Base-by-base conservation (phyloP, 2,113 vertebrate genomes). In the Rhizomys pruinosus region DNA sequence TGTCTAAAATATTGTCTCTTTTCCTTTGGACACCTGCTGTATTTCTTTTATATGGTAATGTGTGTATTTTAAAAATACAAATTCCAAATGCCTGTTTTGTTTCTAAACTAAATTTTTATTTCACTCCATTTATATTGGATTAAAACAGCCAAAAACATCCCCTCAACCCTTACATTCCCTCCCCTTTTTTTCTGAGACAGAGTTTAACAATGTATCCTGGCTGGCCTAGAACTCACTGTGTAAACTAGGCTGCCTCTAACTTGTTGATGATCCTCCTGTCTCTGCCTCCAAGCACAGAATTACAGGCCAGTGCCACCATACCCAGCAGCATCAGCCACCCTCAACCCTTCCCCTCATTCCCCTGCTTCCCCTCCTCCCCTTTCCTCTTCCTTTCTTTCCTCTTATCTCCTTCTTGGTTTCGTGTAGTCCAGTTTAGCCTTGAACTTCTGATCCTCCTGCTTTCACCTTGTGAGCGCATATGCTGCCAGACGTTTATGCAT, bases 101-200 rank as follows among this genome's bases (percentile, higher is more conserved):
- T 89, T 92, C 87, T 27, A n/a, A 84, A 84, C 29, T 80, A 79
- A 2, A 73, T 94, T 95, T 92, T 63, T 78, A 42, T 89, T 94
- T 95, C n/a, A 89, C 44, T 91, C 55, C 11, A 76, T 87, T 86
- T 47, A 79, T 16, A 44, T 86, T 88, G 73, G 23, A 37, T 93
- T 93, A 81, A 79, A 69, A 89, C 68, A 93, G 17, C 27, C 88
- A 92, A 44, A 61, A 7, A 47, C 29, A 11, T 66, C 25, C 9
- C 27, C 64, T 7, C 7, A 22, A 9, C 32, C 27, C 11, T 32
- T 44, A 44, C 16, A 1, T 0, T 27, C 0, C 1, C 12, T 11
- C 19, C 5, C 8, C 4, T 1, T 16, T 20, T 27, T 44, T 2
- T 5, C 25, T 12, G 27, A 68, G 17, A n/a, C 42, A 68, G 42